A percentile compares a stretch with the other conserved stretches of the same genome.
phyloP scores from a whole-genome alignment of 1,140 invertebrate species.

The Drosophila auraria region DNA sequence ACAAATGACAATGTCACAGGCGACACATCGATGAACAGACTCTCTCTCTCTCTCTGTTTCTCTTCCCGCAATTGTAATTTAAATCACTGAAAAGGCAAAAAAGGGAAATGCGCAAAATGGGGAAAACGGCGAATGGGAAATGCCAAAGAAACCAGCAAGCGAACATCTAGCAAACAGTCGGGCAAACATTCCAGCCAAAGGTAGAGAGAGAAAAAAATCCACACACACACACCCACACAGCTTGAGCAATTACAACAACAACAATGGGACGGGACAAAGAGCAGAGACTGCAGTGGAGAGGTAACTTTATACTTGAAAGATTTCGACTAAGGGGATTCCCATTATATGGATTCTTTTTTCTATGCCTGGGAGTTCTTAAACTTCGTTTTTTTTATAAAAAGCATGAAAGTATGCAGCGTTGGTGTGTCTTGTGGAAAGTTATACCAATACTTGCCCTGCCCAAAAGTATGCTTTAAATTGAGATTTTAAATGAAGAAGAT shows the following conservation, averaged over 20 bases:
- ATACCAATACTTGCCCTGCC: too few species aligned
- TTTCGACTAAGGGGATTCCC: background rate
- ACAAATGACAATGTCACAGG: constrained; percentile 46
- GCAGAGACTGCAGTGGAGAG: background rate
- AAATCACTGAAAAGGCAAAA: constrained; percentile 22
- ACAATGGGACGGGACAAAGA: constrained; percentile 19
- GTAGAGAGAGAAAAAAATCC: constrained; percentile 10
- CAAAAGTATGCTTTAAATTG: too few species aligned
- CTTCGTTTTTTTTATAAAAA: too few species aligned
- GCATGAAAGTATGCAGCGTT: too few species aligned
- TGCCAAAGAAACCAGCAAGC: constrained; percentile 22
- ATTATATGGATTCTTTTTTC: background rate
- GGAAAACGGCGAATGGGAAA: constrained; percentile 10
- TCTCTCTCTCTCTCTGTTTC: background rate
- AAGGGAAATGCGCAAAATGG: constrained; percentile 14
- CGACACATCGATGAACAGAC: constrained; percentile 59
- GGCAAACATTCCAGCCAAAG: constrained; percentile 36
- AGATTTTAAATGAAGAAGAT: too few species aligned
- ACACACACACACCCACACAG: constrained; percentile 1
- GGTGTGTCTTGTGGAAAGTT: too few species aligned
- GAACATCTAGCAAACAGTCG: constrained; percentile 43
- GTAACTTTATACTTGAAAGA: background rate
- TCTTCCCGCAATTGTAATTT: constrained; percentile 42
- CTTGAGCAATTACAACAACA: constrained; percentile 47
- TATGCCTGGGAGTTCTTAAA: too few species aligned